Evolutionary conservation across 2,888 invertebrate species (phyloP), one percentile per base, ranked within the genome.

Genomic region (Sinohyriopsis cumingii): DNA sequence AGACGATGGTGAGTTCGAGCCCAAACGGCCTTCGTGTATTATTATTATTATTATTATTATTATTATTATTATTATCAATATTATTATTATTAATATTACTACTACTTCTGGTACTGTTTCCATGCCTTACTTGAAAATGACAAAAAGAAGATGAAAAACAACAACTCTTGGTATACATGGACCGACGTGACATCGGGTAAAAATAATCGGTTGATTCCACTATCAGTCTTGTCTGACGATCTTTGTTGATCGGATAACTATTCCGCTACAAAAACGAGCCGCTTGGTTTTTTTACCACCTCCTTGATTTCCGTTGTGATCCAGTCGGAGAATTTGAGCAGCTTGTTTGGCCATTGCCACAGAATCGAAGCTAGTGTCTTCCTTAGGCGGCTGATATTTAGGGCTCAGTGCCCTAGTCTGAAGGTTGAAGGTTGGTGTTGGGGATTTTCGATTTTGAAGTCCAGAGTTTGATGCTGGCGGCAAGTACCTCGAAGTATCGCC

Each of bases 261-360:
- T 55, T 80, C 78, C 4, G 80, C 76, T 6, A 80, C 77, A 71
- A 80, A 80, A 12, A 80, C 78, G 7, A 80, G 72, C 54, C 80
- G 59, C 59, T 79, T 80, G 20, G 73, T 69, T 59, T 80, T 80
- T 70, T 77, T 79, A 3, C 71, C 75, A 53, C 59, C 65, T 59
- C 5, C 60, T 45, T 66, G 72, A 65, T 70, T 67, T 5, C 73
- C 76, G 63, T 74, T 72, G 53, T 78, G 77, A 56, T 82, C 82
- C 15, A 78, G 64, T 55, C 80, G 66, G n/a, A 82, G 68, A 5
- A 82, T 53, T 53, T 80, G 76, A 5, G 82, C 82, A 1, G 82
- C 82, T 68, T 82, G 80, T 65, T 73, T 74, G 6, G 82, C 82
- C 80, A 82, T 78, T 6, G 73, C 69, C 22, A 75, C 73, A 18